A percentile compares a stretch with the other conserved stretches of the same genome.
Conservation (phyloP, 2,113 vertebrate species). For the Sciurus niger region DNA sequence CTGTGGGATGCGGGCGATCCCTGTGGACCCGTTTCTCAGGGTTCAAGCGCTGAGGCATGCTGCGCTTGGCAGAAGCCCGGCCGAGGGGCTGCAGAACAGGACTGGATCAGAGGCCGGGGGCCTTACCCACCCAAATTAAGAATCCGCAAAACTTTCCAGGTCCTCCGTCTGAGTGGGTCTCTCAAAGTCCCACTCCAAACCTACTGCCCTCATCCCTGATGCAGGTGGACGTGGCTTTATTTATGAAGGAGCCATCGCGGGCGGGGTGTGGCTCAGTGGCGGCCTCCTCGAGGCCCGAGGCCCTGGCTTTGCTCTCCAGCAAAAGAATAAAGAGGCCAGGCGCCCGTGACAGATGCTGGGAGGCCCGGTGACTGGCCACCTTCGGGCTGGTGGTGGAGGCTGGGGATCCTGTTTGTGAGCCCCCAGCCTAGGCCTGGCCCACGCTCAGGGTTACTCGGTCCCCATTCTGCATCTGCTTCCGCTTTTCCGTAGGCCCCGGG, state of each 20-base stretch:
- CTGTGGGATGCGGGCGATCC: not conserved
- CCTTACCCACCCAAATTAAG: not conserved
- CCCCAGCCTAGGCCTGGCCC: not conserved
- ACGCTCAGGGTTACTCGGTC: no score
- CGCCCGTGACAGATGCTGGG: rapidly evolving
- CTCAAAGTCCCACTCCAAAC: no score
- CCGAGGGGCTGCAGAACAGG: not conserved
- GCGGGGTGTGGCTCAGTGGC: not conserved
- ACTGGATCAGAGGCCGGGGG: not conserved
- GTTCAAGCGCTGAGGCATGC: not conserved
- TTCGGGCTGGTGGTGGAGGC: not conserved
- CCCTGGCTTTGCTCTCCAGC: not conserved
- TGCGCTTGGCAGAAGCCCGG: not conserved
- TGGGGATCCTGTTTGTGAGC: not conserved
- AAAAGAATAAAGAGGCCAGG: not conserved
- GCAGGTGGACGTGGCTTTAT: not conserved
- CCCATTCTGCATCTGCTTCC: not conserved
- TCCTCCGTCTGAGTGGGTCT: not conserved
- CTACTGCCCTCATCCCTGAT: not conserved
- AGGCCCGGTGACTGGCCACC: not conserved
- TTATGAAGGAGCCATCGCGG: not conserved
- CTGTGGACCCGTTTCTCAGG: not conserved
- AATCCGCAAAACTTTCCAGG: not conserved
- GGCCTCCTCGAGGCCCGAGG: not conserved
- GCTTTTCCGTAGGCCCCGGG: not conserved